Evolutionary conservation across 1,140 invertebrate genomes (phyloP), one percentile per base, ranked within the genome.

Genomic region (Eumeta japonica): DNA sequence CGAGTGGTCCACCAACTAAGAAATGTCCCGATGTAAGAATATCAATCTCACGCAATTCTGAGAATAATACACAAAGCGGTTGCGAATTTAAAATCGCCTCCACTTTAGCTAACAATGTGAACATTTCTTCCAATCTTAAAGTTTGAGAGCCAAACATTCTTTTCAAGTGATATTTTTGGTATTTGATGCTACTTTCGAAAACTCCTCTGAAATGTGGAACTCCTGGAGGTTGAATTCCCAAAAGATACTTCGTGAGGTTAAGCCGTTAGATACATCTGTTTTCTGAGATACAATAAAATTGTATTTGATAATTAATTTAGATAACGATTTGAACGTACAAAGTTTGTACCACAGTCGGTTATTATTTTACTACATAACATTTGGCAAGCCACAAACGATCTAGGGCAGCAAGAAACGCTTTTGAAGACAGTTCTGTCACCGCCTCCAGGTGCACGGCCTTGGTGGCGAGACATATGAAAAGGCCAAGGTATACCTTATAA

Each of bases 361-460:
- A n/a, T n/a, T n/a, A n/a, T n/a, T n/a, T n/a, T n/a, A n/a, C n/a
- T n/a, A 20, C 39, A 41, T 20, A 43, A 48, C 11, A 55, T 52
- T 27, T 56, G 42, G 24, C 54, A 32, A 10, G 48, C 35, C 11
- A 55, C 47, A 37, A 70, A 72, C 3, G 66, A 17, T 38, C 60
- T 50, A 2, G 36, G n/a, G n/a, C n/a, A n/a, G n/a, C n/a, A n/a
- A n/a, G n/a, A n/a, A n/a, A n/a, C n/a, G n/a, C n/a, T n/a, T n/a
- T n/a, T n/a, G n/a, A n/a, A n/a, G n/a, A n/a, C n/a, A n/a, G n/a
- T n/a, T n/a, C n/a, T n/a, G n/a, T 43, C 44, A 65, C 57, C 50
- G 43, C 44, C 68, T 58, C 76, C 51, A 62, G 58, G 63, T 73
- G 74, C n/a, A n/a, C n/a, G n/a, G n/a, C n/a, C n/a, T n/a, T n/a